Evolutionary conservation across 2,113 vertebrate genomes (phyloP).

Genomic region (Mohoua ochrocephala): DNA sequence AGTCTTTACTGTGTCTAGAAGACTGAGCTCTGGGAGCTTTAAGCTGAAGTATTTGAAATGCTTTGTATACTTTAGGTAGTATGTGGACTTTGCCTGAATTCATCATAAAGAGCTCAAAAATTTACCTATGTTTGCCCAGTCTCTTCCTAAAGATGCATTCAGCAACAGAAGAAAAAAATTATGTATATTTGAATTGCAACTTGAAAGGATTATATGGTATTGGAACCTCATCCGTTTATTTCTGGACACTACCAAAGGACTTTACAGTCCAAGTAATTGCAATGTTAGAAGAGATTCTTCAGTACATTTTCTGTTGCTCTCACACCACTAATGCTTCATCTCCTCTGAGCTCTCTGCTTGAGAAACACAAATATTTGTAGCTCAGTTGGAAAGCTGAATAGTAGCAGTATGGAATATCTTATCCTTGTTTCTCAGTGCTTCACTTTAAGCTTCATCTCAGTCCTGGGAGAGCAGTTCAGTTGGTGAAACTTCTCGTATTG

Average conservation of each 20-base stretch:
- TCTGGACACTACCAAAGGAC: neutral
- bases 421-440: neutral
- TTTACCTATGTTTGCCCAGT: neutral
- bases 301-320: neutral
- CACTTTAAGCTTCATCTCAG: neutral
- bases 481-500: neutral
- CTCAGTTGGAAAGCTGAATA: neutral
- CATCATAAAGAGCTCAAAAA: neutral
- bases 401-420: neutral
- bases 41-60: neutral
- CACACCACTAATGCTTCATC: neutral
- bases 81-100: neutral
- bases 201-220: neutral
- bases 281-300: neutral
- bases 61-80: neutral
- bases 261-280: neutral
- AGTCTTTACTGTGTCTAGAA: neutral
- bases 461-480: neutral
- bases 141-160: neutral
- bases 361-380: neutral
- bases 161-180: neutral
- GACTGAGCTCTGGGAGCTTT: neutral
- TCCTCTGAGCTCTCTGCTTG: neutral
- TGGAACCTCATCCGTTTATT: neutral
- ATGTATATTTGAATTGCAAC: neutral